Conservation (phyloP, 2,797 vertebrate species). For the Choloepus didactylus region DNA sequence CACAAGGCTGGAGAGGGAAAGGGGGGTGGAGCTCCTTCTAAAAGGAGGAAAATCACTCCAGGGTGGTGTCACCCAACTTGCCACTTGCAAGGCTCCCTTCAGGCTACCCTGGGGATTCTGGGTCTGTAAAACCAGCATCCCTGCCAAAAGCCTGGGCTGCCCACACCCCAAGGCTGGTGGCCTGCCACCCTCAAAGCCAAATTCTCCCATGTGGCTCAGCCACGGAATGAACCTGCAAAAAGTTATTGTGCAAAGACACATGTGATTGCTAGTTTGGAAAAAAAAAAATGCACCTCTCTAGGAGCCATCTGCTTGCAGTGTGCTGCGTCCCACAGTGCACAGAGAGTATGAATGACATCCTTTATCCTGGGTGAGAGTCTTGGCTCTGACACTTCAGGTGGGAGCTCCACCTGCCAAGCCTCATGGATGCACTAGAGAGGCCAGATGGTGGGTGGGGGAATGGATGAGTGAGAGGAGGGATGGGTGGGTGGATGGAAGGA, state of each 20-base stretch:
- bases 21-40: accelerated
- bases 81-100: not conserved
- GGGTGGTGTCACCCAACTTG: not conserved
- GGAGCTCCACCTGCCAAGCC: not conserved
- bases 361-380: not conserved
- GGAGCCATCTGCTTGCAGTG: accelerated
- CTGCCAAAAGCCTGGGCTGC: not conserved
- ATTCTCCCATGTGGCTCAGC: not conserved
- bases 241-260: accelerated
- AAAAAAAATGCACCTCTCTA: not conserved
- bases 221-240: not conserved
- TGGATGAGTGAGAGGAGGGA: not conserved
- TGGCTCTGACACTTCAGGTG: not conserved
- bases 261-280: not conserved
- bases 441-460: too few relatives aligned
- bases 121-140: accelerated
- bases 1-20: not conserved
- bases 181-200: not conserved
- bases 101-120: accelerated
- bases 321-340: not conserved
- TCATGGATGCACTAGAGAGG: not conserved
- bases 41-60: accelerated
- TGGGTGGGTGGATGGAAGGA: too few relatives aligned
- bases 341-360: not conserved
- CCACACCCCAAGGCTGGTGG: not conserved